phyloP scores from a whole-genome alignment of 2,888 invertebrate genomes.

The Microchrysa polita region DNA sequence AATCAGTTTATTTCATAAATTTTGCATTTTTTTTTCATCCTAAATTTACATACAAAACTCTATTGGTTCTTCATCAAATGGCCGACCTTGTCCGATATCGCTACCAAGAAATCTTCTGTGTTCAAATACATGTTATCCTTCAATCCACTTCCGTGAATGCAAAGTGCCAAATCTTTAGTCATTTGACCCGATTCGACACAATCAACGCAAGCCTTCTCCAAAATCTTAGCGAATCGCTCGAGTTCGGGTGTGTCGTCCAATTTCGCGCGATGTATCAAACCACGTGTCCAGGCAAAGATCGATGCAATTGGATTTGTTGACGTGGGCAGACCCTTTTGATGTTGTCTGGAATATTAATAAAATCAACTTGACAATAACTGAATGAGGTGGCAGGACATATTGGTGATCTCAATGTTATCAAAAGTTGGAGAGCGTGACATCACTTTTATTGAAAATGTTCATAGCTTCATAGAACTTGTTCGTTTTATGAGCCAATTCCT shows the following conservation, averaged over 20 bases:
- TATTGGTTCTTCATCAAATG: not conserved
- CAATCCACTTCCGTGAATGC: conserved; percentile 83
- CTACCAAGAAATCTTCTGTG: conserved; percentile 87
- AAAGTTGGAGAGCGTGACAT: no score
- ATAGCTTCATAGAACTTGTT: no score
- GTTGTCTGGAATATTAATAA: conserved; percentile 73
- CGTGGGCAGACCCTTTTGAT: conserved; percentile 86
- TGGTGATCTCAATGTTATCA: no score
- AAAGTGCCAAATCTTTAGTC: conserved; percentile 89
- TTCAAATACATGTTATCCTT: conserved; percentile 84
- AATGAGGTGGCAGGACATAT: no score
- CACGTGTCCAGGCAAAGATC: conserved; percentile 91
- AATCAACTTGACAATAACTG: no score
- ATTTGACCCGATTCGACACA: conserved; percentile 84
- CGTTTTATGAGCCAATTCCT: no score
- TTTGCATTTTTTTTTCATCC: not conserved
- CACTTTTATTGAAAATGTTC: no score
- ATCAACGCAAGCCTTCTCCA: conserved; percentile 86
- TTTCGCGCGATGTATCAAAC: conserved; percentile 83
- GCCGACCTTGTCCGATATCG: conserved; percentile 67
- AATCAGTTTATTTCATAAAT: no score
- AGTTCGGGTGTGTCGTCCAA: conserved; percentile 81
- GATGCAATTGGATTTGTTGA: conserved; percentile 93
- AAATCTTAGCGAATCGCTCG: conserved; percentile 72
- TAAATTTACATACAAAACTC: not conserved